Percentiles rank a stretch among this genome's conserved stretches.
Conservation (phyloP, 2,888 invertebrate species). For the Kuschelorhynchus macadamiae region DNA sequence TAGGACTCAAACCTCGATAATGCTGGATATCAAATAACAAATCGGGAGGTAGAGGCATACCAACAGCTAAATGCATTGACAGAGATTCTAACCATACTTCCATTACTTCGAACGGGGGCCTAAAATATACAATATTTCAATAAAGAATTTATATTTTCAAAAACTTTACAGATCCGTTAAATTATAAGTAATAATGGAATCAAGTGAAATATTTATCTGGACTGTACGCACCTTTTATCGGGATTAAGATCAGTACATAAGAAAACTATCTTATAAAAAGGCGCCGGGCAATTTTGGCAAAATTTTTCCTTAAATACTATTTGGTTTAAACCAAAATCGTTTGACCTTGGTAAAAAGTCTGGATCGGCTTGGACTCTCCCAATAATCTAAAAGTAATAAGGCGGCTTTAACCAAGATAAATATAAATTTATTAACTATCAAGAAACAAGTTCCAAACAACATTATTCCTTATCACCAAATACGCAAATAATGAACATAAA, state of each 20-base stretch:
- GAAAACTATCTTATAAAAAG: slow-evolving; percentile 90
- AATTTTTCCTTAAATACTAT: slow-evolving; percentile 88
- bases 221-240: slow-evolving; percentile 81
- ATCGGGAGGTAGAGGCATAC: slow-evolving; percentile 76
- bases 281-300: slow-evolving; percentile 86
- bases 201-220: too few relatives aligned
- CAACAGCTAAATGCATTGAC: slow-evolving; percentile 79
- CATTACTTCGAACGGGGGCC: slow-evolving; percentile 91
- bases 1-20: slow-evolving; percentile 74
- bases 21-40: slow-evolving; percentile 83
- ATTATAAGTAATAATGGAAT: too few relatives aligned
- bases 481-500: too few relatives aligned
- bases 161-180: too few relatives aligned
- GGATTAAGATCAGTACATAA: slow-evolving; percentile 92
- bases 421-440: too few relatives aligned
- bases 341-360: slow-evolving; percentile 90
- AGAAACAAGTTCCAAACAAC: too few relatives aligned
- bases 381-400: slow-evolving; percentile 82
- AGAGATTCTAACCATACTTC: slow-evolving; percentile 90
- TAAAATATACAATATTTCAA: slow-evolving; percentile 59
- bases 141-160: too few relatives aligned
- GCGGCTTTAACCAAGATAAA: too few relatives aligned
- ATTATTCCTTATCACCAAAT: too few relatives aligned
- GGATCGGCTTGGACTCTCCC: slow-evolving; percentile 96
- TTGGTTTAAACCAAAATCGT: slow-evolving; percentile 94